These are phyloP conservation scores for Podargus strigoides DNA, from an alignment of 2,797 vertebrate species.

Conservation along the genomic window DNA sequence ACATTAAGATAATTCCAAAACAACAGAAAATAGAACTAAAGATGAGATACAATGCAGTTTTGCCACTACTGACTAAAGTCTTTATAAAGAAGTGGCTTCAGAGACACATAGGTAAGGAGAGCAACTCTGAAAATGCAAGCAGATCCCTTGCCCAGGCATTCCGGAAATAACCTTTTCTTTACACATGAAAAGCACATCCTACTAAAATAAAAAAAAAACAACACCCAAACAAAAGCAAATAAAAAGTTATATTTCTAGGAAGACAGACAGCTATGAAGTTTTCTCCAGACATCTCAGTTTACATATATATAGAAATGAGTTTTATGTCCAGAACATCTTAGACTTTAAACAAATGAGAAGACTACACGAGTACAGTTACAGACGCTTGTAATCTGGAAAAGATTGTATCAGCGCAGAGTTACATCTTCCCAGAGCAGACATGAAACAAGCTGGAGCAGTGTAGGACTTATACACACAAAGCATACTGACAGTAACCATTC, in stretches of 20 bases:
- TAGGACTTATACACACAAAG: background rate
- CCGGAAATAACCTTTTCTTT: background rate
- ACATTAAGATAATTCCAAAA: background rate
- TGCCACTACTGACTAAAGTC: background rate
- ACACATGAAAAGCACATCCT: background rate
- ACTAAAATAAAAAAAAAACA: background rate
- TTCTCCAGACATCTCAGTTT: background rate
- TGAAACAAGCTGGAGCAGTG: background rate
- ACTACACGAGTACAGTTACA: background rate
- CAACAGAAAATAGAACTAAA: background rate
- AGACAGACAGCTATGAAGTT: background rate
- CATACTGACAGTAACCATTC: background rate
- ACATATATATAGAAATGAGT: background rate
- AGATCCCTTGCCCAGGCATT: background rate
- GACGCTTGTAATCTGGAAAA: background rate
- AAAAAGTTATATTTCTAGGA: background rate
- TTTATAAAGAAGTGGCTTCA: background rate
- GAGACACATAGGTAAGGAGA: background rate
- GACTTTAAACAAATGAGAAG: background rate
- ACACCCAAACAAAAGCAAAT: background rate
- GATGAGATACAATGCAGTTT: background rate
- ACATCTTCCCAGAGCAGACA: background rate
- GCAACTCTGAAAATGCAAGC: background rate
- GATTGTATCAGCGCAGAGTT: background rate
- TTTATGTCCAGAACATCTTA: background rate